Conservation (phyloP, 2,113 vertebrate species). For the Indicator maculatus region DNA sequence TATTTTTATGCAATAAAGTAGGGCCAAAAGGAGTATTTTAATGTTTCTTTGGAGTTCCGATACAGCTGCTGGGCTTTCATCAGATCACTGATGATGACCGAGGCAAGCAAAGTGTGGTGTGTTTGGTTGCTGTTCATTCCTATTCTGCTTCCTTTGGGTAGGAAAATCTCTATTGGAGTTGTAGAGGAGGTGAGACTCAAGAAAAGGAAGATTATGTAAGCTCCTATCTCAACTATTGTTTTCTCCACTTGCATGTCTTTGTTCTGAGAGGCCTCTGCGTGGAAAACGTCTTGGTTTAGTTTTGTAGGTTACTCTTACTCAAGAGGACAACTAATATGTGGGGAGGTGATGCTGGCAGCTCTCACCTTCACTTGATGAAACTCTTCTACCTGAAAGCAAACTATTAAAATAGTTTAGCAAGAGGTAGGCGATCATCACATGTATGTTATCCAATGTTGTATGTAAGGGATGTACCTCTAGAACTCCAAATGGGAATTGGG, state of each 20-base stretch:
- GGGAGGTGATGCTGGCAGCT: not conserved
- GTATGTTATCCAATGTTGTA: not conserved
- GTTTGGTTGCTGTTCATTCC: not conserved
- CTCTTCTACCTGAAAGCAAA: not conserved
- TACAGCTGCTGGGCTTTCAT: not conserved
- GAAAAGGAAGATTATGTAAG: not conserved
- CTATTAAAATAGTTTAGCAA: not conserved
- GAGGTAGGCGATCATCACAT: not conserved
- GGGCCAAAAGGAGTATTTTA: not conserved
- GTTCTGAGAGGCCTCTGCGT: not conserved
- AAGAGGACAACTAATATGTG: not conserved
- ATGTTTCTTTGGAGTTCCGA: not conserved
- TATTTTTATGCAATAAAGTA: not conserved
- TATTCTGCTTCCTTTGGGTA: not conserved
- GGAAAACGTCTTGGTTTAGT: not conserved
- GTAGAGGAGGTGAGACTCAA: not conserved
- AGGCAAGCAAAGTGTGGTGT: not conserved
- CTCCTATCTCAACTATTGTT: not conserved
- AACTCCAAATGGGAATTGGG: not conserved
- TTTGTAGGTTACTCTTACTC: not conserved
- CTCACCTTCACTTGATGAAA: not conserved
- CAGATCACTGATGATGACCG: not conserved
- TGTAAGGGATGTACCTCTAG: not conserved
- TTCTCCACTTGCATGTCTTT: not conserved
- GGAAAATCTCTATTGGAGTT: not conserved